A percentile compares a stretch with the other conserved stretches of the same genome.
These are phyloP conservation scores for Byasa hedistus DNA, from an alignment of 2,888 invertebrate species.

Conservation along the genomic window DNA sequence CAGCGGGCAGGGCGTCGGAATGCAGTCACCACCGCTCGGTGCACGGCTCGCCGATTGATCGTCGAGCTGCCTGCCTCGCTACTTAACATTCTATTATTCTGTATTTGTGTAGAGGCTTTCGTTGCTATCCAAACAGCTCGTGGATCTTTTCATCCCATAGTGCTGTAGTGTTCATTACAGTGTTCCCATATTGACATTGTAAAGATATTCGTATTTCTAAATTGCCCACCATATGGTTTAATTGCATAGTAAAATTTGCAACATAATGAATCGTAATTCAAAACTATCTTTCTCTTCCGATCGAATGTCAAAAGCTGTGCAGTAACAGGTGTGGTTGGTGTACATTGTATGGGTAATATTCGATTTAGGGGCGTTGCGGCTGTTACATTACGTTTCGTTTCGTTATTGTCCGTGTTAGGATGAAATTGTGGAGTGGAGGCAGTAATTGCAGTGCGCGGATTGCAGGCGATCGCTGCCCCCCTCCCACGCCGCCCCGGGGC, in stretches of 20 bases:
- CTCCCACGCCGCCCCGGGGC: conserved; percentile 56
- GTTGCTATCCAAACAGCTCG: conserved; percentile 25
- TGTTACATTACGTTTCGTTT: conserved; percentile 34
- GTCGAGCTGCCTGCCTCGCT: conserved; percentile 47
- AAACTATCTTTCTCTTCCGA: neutral
- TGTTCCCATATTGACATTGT: neutral
- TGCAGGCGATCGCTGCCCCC: conserved; percentile 72
- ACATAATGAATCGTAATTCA: neutral
- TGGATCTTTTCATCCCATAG: neutral
- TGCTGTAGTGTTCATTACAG: conserved; percentile 1
- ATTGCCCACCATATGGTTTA: neutral
- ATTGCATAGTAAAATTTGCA: neutral
- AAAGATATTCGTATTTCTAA: too few species aligned
- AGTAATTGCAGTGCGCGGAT: conserved; percentile 79
- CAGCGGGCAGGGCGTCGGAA: conserved; percentile 62
- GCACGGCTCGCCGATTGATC: conserved; percentile 68
- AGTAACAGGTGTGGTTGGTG: conserved; percentile 8
- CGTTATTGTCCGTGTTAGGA: conserved; percentile 53
- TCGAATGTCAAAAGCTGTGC: neutral
- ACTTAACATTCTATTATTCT: conserved; percentile 33
- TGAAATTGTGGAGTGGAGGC: conserved; percentile 66
- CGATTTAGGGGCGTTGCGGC: conserved; percentile 7
- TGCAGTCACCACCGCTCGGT: conserved; percentile 74
- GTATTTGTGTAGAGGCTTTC: conserved; percentile 8
- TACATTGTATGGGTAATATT: conserved; percentile 14